Evolutionary conservation across 1,140 invertebrate genomes (phyloP), one percentile per base, ranked within the genome.

Genomic region (Dendrolimus kikuchii): DNA sequence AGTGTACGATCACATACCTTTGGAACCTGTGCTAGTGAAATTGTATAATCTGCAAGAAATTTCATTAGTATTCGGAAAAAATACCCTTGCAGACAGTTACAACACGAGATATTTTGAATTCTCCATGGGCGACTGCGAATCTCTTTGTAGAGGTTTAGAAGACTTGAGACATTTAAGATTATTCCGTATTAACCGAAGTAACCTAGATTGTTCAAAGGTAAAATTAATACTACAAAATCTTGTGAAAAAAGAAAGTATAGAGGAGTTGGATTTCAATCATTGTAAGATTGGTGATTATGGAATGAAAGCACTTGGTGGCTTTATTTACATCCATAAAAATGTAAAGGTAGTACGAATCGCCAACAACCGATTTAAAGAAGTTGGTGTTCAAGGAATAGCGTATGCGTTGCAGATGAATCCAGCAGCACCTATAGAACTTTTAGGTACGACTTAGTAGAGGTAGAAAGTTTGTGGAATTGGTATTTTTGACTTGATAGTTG

Each of bases 241-340:
- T 7, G 74, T 81, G 2, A 82, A 76, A 49, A 87, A 77, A 54
- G 67, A 78, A 40, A 71, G 61, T 41, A 81, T 88, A 43, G 84
- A 87, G 57, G 86, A 88, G 54, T 63, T 88, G 40, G 84, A 88
- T 64, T 88, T 88, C 49, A 86, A 81, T 62, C 81, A 88, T 60
- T 88, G 84, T 57, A 84, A 80, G 59, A 81, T 88, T 46, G 86
- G 82, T 23, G 79, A 88, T 69, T 80, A 84, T 46, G 84, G 84
- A 3, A 82, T 87, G 75, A 82, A 84, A 57, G 86, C 86, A 37
- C 56, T 87, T 10, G 86, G 76, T 38, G 81, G 78, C 47, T 84
- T 87, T 58, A 77, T 88, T 55, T 74, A 50, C 9, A 50, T 83
- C 23, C 86, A 88, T 55, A 66, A 66, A 46, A 85, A 81, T 54